Conservation (phyloP, 2,888 invertebrate genomes). For the Meganola albula region DNA sequence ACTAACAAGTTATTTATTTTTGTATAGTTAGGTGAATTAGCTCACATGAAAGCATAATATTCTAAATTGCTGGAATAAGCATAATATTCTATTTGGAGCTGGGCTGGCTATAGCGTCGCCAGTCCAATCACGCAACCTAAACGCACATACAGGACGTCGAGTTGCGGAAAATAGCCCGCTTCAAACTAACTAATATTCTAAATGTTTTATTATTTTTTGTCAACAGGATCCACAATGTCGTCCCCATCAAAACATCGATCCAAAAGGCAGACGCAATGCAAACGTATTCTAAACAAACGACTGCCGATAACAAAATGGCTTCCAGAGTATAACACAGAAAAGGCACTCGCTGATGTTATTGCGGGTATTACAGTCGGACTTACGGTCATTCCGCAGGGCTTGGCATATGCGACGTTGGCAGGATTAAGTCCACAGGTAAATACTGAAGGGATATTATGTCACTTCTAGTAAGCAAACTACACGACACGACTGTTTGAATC, state of each 20-base stretch:
- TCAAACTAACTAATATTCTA: no score
- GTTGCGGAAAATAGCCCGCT: no score
- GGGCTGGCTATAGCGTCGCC: no score
- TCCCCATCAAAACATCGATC: constrained; percentile 65
- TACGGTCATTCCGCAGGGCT: constrained; percentile 94
- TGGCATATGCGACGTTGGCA: constrained; percentile 94
- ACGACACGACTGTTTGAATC: no score
- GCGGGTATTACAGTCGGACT: constrained; percentile 95
- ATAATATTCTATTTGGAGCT: no score
- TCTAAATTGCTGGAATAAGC: no score
- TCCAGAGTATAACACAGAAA: constrained; percentile 84
- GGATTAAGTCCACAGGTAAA: constrained; percentile 89
- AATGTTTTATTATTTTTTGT: constrained; percentile 26
- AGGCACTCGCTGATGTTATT: constrained; percentile 89
- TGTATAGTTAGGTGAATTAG: no score
- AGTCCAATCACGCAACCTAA: no score
- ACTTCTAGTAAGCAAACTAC: no score
- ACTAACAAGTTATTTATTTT: no score
- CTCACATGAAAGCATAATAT: no score
- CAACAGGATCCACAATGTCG: constrained; percentile 46
- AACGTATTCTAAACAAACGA: constrained; percentile 63
- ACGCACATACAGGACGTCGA: no score
- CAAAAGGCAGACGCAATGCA: constrained; percentile 58
- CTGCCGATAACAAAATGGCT: constrained; percentile 85
- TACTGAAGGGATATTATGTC: neutral